phyloP scores from a whole-genome alignment of 2,113 vertebrate genomes.

The Pelmatolapia mariae region DNA sequence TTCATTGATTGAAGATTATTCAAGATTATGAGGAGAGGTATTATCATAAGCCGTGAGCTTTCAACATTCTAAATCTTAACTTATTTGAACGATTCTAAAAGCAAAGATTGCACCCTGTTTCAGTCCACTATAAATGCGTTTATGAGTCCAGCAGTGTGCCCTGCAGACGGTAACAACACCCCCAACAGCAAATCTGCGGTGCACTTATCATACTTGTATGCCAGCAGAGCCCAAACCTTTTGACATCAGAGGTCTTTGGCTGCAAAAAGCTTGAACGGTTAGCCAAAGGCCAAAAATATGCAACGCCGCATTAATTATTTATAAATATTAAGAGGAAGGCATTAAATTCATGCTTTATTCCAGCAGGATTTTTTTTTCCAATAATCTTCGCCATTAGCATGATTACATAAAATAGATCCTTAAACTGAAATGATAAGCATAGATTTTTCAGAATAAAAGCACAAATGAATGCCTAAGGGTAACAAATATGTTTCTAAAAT shows the following conservation, averaged over 20 bases:
- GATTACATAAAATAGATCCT: neutral
- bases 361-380: neutral
- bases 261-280: conserved; percentile 18
- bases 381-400: neutral
- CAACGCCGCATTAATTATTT: conserved; percentile 20
- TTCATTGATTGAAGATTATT: conserved; percentile 67
- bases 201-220: neutral
- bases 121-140: neutral
- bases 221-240: neutral
- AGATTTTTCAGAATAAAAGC: neutral
- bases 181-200: neutral
- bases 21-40: conserved; percentile 45
- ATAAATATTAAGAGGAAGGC: conserved; percentile 20
- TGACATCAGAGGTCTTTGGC: conserved; percentile 22
- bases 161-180: neutral
- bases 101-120: conserved; percentile 5
- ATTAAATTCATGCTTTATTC: conserved; percentile 5
- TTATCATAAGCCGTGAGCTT: conserved; percentile 50
- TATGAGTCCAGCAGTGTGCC: neutral
- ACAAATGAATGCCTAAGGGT: neutral
- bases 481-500: neutral
- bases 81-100: conserved; percentile 35
- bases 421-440: neutral
- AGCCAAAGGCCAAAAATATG: conserved; percentile 40
- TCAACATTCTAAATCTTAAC: conserved; percentile 31